Conservation (phyloP, 2,797 vertebrate species). For the Acomys russatus region DNA sequence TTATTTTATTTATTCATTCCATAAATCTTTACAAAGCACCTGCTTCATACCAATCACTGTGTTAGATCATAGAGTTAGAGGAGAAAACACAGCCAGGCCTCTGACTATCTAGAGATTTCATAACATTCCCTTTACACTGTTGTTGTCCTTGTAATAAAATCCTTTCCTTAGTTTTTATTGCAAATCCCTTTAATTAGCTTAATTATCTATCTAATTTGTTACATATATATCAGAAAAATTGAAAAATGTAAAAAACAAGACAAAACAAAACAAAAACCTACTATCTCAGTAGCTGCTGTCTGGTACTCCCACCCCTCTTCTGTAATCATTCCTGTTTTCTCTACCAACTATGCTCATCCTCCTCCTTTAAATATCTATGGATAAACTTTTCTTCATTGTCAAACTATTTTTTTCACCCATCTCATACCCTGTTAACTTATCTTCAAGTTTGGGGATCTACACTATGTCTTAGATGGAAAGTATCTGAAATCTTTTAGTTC, state of each 20-base stretch:
- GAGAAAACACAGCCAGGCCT: neutral
- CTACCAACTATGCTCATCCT: neutral
- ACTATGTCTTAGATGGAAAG: neutral
- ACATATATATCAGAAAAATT: neutral
- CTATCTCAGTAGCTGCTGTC: neutral
- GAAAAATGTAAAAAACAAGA: too few species aligned
- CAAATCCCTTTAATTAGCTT: neutral
- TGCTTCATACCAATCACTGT: neutral
- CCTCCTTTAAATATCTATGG: neutral
- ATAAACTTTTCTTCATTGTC: neutral
- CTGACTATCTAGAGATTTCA: neutral
- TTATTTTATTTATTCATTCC: neutral
- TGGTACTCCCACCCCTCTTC: neutral
- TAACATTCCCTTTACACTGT: neutral
- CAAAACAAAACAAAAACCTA: neutral
- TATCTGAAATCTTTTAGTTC: neutral
- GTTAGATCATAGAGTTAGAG: neutral
- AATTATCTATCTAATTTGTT: neutral
- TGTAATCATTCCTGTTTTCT: neutral
- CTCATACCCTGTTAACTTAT: neutral
- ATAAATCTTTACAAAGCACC: neutral
- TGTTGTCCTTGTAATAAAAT: neutral
- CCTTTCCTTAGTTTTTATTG: slow-evolving; percentile 13
- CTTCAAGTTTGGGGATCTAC: neutral
- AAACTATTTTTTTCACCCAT: neutral